Base-by-base conservation (phyloP, 2,888 invertebrate genomes). In the Idaea straminata region DNA sequence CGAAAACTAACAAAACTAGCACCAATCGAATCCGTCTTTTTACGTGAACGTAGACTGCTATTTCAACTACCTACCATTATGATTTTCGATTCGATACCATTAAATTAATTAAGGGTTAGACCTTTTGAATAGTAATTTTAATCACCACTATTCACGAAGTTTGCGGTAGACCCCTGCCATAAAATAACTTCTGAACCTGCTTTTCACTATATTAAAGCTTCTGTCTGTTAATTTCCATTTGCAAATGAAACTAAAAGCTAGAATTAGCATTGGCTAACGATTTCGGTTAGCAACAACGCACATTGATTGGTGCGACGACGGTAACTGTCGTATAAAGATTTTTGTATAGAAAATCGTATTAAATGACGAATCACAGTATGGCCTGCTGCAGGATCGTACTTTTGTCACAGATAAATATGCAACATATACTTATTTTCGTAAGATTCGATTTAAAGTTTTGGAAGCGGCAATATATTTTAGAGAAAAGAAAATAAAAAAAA, bases 211-310 rank as follows among this genome's bases (percentile, higher is more conserved):
- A 47, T 78, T 77, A 74, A 80, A 77, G 74, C 76, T 75, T 74
- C 77, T 75, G 78, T 79, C 77, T 80, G 77, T 83, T 83, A 81
- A 87, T 88, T 87, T 86, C 82, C 88, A 88, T 87, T 86, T 77
- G 83, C 85, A 85, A 88, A 86, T 86, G 83, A 83, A 82, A 82
- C 87, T 85, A 83, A 87, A 88, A 87, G 88, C 87, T 76, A 75
- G 77, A 77, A 89, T 88, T 88, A 85, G 84, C 87, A 87, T 83
- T 78, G 78, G 80, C 81, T 82, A 87, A 85, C 83, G 84, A 79
- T 77, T 81, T 72, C 77, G 81, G 75, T 74, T 74, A 74, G 47
- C 10, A 47, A 47, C 47, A 47, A 10, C 47, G 10, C 6, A 47
- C 47, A 47, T 47, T 47, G 47, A 47, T 47, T 5, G 4, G 4